Evolutionary conservation across 2,888 invertebrate species (phyloP), one percentile per base, ranked within the genome.

Genomic region (Phorcus lineatus): DNA sequence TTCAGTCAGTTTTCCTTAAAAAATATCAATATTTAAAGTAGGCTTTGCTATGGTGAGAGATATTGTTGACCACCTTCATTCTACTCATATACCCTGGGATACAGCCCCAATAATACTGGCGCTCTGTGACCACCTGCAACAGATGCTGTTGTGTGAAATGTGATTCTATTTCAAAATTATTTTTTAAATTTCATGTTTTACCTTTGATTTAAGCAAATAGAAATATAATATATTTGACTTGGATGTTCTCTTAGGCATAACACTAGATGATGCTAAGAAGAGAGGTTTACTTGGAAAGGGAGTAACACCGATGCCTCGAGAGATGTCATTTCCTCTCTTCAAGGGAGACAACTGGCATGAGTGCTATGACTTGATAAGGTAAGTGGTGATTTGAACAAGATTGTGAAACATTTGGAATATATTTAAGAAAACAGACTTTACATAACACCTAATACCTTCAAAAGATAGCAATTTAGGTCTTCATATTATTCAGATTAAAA

Each of bases 281-380:
- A 82, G 88, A 6, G 92, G 92, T 7, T 81, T 91, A 24, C 80
- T 86, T n/a, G 83, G 85, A 7, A 82, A 88, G 76, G 92, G 91
- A 28, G 82, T 92, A 19, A 86, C 87, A 13, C 91, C 93, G 47
- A 81, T 93, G 80, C 93, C 93, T n/a, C 83, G 92, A 67, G 93
- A 93, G 79, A 88, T 93, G 86, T 84, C 90, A 19, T 93, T 88
- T 83, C 92, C 92, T 11, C 85, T 92, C 2, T 82, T 83, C 78
- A 92, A 91, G 82, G 89, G 90, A 75, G 90, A 91, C 67, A 83
- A 86, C 74, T 93, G 92, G 92, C 89, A 91, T 84, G 93, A 93
- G 79, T 81, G 87, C 22, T 93, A 93, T 86, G 93, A 93, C 78
- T 86, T 91, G 79, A 92, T 92, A 76, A 90, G 90, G 91, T 91